Conservation (phyloP, 1,140 invertebrate species). For the Trichonephila clavata region DNA sequence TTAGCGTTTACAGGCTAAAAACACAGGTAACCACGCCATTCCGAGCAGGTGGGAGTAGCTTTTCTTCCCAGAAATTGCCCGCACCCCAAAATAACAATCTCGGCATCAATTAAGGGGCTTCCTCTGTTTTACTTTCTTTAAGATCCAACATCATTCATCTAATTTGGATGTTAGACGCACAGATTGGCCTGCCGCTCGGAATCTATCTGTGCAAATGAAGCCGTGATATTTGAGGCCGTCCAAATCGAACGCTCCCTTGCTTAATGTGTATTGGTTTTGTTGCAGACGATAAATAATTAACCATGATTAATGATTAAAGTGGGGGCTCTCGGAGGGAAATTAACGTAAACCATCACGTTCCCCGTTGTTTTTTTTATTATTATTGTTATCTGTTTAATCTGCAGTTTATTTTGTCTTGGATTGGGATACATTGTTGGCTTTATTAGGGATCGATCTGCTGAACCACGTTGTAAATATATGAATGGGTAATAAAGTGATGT, state of each 20-base stretch:
- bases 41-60: slow-evolving; percentile 58
- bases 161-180: slow-evolving; percentile 27
- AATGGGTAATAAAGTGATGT: neutral
- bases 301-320: slow-evolving; percentile 21
- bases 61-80: slow-evolving; percentile 69
- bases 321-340: neutral
- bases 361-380: neutral
- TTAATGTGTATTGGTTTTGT: slow-evolving; percentile 68
- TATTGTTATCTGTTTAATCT: neutral
- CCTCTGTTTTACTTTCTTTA: slow-evolving; percentile 32
- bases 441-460: neutral
- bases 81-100: slow-evolving; percentile 74
- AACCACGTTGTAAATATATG: neutral
- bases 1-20: slow-evolving; percentile 75
- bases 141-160: slow-evolving; percentile 66
- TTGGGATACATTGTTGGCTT: slow-evolving; percentile 22
- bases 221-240: slow-evolving; percentile 46
- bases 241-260: slow-evolving; percentile 41
- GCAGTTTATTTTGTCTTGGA: neutral
- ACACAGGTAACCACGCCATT: slow-evolving; percentile 52
- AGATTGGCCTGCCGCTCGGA: slow-evolving; percentile 1
- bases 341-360: slow-evolving; percentile 1
- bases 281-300: slow-evolving; percentile 67
- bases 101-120: slow-evolving; percentile 64
- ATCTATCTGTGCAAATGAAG: slow-evolving; percentile 72